Evolutionary conservation across 2,888 invertebrate species (phyloP), one percentile per base, ranked within the genome.

Genomic region (Athrips mouffetella): DNA sequence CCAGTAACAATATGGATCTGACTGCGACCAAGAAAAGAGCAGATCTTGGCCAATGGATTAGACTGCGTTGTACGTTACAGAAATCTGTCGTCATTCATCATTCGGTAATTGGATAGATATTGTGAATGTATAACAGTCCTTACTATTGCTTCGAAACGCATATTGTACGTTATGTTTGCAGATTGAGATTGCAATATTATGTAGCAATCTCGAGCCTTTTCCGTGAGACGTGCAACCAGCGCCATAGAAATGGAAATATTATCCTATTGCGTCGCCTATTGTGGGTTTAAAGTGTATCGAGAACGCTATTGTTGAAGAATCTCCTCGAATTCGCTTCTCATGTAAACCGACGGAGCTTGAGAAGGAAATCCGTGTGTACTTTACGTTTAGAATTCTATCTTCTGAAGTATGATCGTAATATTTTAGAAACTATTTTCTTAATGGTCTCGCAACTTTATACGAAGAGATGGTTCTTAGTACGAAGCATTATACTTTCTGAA

Each of bases 121-220:
- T 37, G 15, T 18, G 35, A 13, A 39, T 30, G 11, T 18, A n/a
- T 20, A 10, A 18, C 16, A 30, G 31, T 10, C n/a, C 15, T 48
- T 21, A 47, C 29, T 47, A 37, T 21, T 6, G 62, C 62, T 73
- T 77, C 73, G 73, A 66, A 76, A 76, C 73, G 74, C 76, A 78
- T 66, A 74, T 35, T 41, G 27, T 41, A 45, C 33, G 3, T 61
- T 66, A 60, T 82, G 78, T 83, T 83, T 83, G 77, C 74, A 53
- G 61, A 73, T 72, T 75, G 81, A 83, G 80, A 83, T 83, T 83
- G 83, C 83, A 81, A 81, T 82, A 81, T 80, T 80, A 80, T 81
- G 81, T 80, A 80, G 75, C 76, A 74, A 82, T 76, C 76, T 69
- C 70, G 58, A 70, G 71, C 69, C 69, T 74, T 72, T 76, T 72